Conservation (phyloP, 2,113 vertebrate species). For the Ptilorrhoa leucosticta region DNA sequence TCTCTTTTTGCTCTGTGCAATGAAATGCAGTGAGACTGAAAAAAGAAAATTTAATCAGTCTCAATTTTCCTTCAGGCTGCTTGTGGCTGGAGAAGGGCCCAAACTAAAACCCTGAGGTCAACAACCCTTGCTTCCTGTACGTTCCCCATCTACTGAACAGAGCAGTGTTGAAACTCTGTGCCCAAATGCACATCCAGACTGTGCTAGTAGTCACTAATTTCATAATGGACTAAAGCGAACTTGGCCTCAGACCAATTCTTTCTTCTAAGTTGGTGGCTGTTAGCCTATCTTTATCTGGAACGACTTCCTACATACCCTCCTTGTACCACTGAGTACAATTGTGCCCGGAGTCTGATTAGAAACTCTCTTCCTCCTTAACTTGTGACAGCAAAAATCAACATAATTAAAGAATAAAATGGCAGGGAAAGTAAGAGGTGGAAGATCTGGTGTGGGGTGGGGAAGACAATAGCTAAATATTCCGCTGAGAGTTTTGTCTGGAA, state of each 20-base stretch:
- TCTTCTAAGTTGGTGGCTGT: constrained; percentile 9
- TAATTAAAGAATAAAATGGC: not conserved
- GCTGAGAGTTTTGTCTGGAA: not conserved
- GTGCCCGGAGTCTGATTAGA: not conserved
- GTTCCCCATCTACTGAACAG: not conserved
- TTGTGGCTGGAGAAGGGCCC: not conserved
- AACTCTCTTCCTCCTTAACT: not conserved
- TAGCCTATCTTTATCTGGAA: constrained; percentile 23
- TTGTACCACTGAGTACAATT: not conserved
- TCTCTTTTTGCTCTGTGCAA: not conserved
- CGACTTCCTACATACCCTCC: not conserved
- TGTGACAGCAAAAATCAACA: not conserved
- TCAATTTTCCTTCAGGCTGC: not conserved
- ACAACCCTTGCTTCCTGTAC: not conserved
- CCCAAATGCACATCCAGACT: not conserved
- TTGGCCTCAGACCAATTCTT: not conserved
- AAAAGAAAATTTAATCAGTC: not conserved
- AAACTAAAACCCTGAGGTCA: not conserved
- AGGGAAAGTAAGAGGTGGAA: not conserved
- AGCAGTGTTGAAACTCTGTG: not conserved
- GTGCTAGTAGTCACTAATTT: not conserved
- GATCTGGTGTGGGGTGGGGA: not conserved
- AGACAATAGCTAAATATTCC: not conserved
- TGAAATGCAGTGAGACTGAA: not conserved
- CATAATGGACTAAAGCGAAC: not conserved